Conservation (phyloP, 2,113 vertebrate species). For the Notothenia coriiceps region DNA sequence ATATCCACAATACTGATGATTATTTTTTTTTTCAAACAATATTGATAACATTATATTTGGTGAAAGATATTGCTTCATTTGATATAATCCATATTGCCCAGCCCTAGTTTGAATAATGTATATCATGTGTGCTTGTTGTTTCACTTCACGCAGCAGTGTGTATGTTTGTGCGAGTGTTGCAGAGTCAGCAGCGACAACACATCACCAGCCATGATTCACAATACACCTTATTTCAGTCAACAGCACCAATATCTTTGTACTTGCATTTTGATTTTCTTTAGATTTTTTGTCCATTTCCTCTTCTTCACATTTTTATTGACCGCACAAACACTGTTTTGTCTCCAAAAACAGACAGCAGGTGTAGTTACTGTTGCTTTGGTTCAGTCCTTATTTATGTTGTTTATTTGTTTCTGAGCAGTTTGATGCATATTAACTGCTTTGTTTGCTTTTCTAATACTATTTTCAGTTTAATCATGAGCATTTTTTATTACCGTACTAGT, state of each 20-base stretch:
- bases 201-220: background rate
- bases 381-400: background rate
- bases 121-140: background rate
- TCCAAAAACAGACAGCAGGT: background rate
- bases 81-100: too few species aligned
- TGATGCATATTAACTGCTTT: background rate
- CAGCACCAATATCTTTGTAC: background rate
- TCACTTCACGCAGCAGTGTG: background rate
- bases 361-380: background rate
- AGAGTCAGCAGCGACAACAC: background rate
- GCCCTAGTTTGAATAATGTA: too few species aligned
- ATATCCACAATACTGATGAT: too few species aligned
- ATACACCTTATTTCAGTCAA: background rate
- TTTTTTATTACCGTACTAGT: too few species aligned
- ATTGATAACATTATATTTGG: too few species aligned
- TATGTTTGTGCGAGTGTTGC: conserved; percentile 14
- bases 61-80: too few species aligned
- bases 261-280: background rate
- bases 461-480: background rate
- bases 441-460: background rate
- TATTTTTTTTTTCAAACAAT: too few species aligned
- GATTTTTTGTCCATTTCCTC: background rate
- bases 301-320: background rate
- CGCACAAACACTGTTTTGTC: background rate
- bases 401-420: background rate